phyloP scores from a whole-genome alignment of 2,888 invertebrate species.

The Phaonia tiefii region DNA sequence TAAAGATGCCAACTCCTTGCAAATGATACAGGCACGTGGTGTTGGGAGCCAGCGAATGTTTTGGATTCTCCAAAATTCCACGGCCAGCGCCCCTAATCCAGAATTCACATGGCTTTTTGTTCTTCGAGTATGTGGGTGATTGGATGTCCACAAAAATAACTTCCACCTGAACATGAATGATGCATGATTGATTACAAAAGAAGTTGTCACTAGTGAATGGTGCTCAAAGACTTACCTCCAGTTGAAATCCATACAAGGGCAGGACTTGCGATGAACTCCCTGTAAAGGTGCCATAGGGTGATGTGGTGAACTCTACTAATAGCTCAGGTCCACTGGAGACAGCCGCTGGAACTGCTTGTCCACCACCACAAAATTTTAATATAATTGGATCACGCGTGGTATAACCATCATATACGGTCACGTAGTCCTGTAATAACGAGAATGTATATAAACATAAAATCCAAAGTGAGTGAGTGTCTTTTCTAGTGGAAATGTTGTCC shows the following conservation, averaged over 20 bases:
- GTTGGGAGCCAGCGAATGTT: constrained; percentile 92
- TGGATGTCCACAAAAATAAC: constrained; percentile 92
- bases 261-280: constrained; percentile 89
- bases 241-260: constrained; percentile 92
- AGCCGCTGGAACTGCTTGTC: constrained; percentile 91
- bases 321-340: constrained; percentile 93
- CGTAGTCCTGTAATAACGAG: constrained; percentile 85
- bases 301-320: constrained; percentile 93
- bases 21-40: constrained; percentile 94
- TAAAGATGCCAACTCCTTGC: constrained; percentile 84
- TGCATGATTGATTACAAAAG: not conserved
- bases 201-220: not conserved
- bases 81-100: constrained; percentile 90
- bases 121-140: constrained; percentile 91
- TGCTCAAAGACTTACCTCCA: constrained; percentile 85
- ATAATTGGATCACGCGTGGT: constrained; percentile 93
- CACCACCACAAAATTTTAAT: constrained; percentile 94
- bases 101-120: constrained; percentile 92
- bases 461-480: constrained; percentile 27
- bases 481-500: not conserved
- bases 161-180: constrained; percentile 81
- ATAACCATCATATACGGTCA: constrained; percentile 93
- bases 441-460: constrained; percentile 49
- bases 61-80: constrained; percentile 91
- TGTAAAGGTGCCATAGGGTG: constrained; percentile 91